These are phyloP conservation scores for Sphaerophoria taeniata DNA, from an alignment of 2,888 invertebrate species.

Conservation along the genomic window DNA sequence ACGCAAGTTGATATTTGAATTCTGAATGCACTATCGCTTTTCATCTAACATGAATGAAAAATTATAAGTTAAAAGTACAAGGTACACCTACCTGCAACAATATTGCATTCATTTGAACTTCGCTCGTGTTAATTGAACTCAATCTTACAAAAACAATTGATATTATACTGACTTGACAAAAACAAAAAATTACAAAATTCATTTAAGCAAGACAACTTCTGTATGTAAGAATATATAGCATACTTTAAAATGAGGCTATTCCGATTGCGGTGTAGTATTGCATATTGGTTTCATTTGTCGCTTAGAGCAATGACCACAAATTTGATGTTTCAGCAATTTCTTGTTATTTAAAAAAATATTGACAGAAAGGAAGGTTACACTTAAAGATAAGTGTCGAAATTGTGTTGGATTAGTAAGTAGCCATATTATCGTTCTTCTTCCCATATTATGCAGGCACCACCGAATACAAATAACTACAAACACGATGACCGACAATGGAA, in stretches of 20 bases:
- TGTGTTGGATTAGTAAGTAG: conserved; percentile 48
- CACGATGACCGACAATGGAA: background rate
- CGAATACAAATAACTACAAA: too few species aligned
- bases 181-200: conserved; percentile 60
- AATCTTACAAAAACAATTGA: conserved; percentile 28
- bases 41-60: too few species aligned
- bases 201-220: conserved; percentile 51
- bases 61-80: too few species aligned
- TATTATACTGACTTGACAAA: conserved; percentile 39
- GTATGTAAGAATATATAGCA: conserved; percentile 1
- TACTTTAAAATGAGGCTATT: conserved; percentile 56
- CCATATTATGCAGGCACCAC: conserved; percentile 40
- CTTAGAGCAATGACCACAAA: conserved; percentile 52
- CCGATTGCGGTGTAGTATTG: conserved; percentile 43
- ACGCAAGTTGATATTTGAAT: too few species aligned
- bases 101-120: conserved; percentile 10
- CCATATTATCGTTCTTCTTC: conserved; percentile 37
- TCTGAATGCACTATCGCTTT: too few species aligned
- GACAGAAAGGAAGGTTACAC: conserved; percentile 6
- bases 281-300: conserved; percentile 48
- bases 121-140: conserved; percentile 63
- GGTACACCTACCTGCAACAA: too few species aligned
- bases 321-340: conserved; percentile 37
- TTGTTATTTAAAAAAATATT: conserved; percentile 38
- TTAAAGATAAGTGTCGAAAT: conserved; percentile 29